These are phyloP conservation scores for Ophion slaviceki DNA, from an alignment of 2,888 invertebrate species.

Conservation along the genomic window DNA sequence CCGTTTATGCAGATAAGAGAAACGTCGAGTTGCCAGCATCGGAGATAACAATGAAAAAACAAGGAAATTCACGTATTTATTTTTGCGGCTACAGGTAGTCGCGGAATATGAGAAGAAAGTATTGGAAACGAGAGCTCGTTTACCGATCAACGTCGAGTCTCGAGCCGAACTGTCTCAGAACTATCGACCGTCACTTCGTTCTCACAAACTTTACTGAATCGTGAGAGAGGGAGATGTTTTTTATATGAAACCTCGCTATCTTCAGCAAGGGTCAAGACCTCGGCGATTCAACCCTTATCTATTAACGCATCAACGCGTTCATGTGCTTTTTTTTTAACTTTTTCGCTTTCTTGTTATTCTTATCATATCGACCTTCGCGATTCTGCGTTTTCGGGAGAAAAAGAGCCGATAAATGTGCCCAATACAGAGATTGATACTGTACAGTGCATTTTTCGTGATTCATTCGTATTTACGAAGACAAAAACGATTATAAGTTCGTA, in stretches of 20 bases:
- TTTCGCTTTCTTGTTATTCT: neutral
- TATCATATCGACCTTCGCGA: slow-evolving; percentile 14
- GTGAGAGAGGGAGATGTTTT: slow-evolving; percentile 64
- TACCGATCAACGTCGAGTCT: slow-evolving; percentile 35
- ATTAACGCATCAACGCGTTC: slow-evolving; percentile 30
- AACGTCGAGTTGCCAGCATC: slow-evolving; percentile 66
- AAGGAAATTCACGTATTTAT: slow-evolving; percentile 25
- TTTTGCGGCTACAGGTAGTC: neutral
- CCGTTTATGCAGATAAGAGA: slow-evolving; percentile 61
- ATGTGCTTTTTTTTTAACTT: neutral
- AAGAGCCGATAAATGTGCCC: no score
- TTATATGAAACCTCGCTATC: slow-evolving; percentile 71
- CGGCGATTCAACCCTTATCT: slow-evolving; percentile 35
- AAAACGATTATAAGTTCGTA: no score
- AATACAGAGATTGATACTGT: no score
- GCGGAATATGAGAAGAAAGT: neutral
- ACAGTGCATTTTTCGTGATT: no score
- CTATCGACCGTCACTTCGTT: slow-evolving; percentile 65
- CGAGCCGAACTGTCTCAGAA: slow-evolving; percentile 57
- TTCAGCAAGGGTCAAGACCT: slow-evolving; percentile 69
- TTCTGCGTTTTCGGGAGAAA: neutral
- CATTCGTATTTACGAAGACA: no score
- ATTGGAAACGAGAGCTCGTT: slow-evolving; percentile 9
- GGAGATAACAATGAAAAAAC: slow-evolving; percentile 31
- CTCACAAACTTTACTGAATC: slow-evolving; percentile 71